A percentile compares a stretch with the other conserved stretches of the same genome.
Conservation (phyloP, 1,140 invertebrate genomes). For the Lepidurus packardi region DNA sequence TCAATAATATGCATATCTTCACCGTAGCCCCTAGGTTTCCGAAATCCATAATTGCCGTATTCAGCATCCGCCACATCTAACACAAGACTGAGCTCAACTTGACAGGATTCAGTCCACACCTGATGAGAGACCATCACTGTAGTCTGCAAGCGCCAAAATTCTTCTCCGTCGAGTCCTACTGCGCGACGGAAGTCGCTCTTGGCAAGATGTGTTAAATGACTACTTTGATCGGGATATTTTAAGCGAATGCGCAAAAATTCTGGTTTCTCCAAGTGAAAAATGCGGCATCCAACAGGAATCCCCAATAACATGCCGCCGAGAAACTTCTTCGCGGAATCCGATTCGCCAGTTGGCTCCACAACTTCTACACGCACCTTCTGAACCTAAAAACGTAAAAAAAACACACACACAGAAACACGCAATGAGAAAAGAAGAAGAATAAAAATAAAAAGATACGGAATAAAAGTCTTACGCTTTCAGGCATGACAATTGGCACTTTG, state of each 20-base stretch:
- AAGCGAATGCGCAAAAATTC: conserved; percentile 70
- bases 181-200: neutral
- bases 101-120: conserved; percentile 79
- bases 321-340: conserved; percentile 83
- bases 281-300: conserved; percentile 76
- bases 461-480: conserved; percentile 31
- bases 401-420: no score
- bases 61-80: conserved; percentile 65
- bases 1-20: conserved; percentile 65
- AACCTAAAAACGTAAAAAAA: conserved; percentile 57
- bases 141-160: conserved; percentile 64
- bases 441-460: conserved; percentile 30
- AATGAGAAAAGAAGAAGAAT: neutral
- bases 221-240: conserved; percentile 85
- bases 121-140: conserved; percentile 82
- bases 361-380: conserved; percentile 73
- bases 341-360: conserved; percentile 72
- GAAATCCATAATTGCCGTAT: conserved; percentile 44
- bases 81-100: conserved; percentile 77
- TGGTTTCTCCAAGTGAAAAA: conserved; percentile 69
- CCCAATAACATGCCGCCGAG: conserved; percentile 84
- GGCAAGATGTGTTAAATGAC: conserved; percentile 55
- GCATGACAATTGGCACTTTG: conserved; percentile 22
- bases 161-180: conserved; percentile 28
- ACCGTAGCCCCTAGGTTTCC: conserved; percentile 45